A percentile compares a stretch with the other conserved stretches of the same genome.
Conservation (phyloP, 2,797 vertebrate species). For the Clangula hyemalis region DNA sequence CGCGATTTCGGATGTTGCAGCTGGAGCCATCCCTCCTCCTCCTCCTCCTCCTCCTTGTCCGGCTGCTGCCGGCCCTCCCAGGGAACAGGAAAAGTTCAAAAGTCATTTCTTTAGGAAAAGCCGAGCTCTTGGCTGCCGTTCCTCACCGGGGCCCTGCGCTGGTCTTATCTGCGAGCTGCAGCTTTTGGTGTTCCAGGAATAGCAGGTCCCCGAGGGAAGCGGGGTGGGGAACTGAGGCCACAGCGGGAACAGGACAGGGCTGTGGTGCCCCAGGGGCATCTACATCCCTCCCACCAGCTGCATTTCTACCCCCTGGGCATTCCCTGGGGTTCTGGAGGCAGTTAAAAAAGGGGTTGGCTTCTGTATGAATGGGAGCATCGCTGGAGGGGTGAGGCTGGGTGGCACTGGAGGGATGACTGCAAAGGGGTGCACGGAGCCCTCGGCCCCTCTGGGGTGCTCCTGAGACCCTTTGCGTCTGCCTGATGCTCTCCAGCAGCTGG, state of each 20-base stretch:
- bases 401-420: accelerated
- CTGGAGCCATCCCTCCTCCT: neutral
- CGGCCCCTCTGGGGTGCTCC: accelerated
- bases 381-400: neutral
- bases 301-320: neutral
- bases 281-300: neutral
- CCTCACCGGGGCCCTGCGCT: neutral
- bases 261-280: neutral
- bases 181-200: slow-evolving; percentile 50
- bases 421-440: neutral
- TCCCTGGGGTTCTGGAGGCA: neutral
- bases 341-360: neutral
- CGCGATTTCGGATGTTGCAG: neutral
- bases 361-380: accelerated
- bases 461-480: neutral
- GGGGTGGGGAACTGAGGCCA: accelerated
- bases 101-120: slow-evolving; percentile 27
- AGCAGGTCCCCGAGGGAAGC: slow-evolving; percentile 27
- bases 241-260: neutral
- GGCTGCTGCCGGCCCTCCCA: neutral
- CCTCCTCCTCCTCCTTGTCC: neutral
- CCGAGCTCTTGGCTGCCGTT: slow-evolving; percentile 9
- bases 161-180: slow-evolving; percentile 49
- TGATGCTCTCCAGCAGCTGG: accelerated
- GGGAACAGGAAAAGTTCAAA: slow-evolving; percentile 40